Base-by-base conservation (phyloP, 2,888 invertebrate genomes). In the Ectemnius cavifrons region DNA sequence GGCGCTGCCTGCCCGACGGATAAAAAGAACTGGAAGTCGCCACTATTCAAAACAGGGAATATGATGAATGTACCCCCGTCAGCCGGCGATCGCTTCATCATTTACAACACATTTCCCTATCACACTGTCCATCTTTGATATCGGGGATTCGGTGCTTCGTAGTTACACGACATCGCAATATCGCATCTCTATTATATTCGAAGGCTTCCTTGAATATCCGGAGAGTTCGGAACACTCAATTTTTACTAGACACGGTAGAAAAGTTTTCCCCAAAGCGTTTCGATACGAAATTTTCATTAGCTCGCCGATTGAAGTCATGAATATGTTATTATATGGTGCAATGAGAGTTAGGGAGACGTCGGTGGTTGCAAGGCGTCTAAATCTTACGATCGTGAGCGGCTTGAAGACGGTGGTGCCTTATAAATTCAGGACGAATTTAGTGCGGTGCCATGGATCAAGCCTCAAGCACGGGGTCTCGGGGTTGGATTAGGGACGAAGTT, bases 401-500 rank as follows among this genome's bases (percentile, higher is more conserved):
- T 16, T 52, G 49, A 79, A 63, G 65, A 71, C 47, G 77, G 27
- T 45, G 52, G 45, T 47, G 68, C 56, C 67, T 77, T 83, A 81
- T 82, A 88, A 87, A 88, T 88, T 88, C 77, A 59, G 70, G 13
- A 67, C 61, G 80, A 88, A 87, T 88, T 88, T 87, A 88, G 81
- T 79, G 84, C 67, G 46, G 37, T 78, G 78, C 85, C 85, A 83
- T 87, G 87, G 87, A 86, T 86, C 87, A 86, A 82, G 78, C 60
- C 23, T 47, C 67, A 64, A 46, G 59, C 66, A 62, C 28, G 75
- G 78, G 74, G 71, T 75, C 66, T 78, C 78, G 76, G 37, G 71
- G 78, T 77, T 63, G 79, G 84, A 85, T 85, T 78, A 85, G 85
- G 83, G 84, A 86, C 83, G 81, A 88, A 90, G 87, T 90, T 90